phyloP scores from a whole-genome alignment of 2,797 vertebrate genomes.

The Potorous gilbertii region DNA sequence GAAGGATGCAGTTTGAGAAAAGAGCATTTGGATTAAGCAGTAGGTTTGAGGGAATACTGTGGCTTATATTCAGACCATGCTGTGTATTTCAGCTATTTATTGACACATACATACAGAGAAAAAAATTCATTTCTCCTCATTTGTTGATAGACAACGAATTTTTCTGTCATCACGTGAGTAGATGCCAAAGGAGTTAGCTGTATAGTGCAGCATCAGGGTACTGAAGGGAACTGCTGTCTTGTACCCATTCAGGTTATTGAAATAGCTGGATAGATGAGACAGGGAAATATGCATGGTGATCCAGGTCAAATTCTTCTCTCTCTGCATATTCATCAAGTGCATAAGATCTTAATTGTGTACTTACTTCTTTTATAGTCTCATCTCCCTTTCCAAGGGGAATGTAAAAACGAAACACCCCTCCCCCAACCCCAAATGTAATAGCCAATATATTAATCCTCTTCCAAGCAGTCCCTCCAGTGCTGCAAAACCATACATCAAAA shows the following conservation, averaged over 20 bases:
- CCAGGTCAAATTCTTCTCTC: not conserved
- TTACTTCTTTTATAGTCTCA: slow-evolving; percentile 24
- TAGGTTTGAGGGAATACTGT: not conserved
- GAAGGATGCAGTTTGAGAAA: not conserved
- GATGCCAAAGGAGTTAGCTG: not conserved
- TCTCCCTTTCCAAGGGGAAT: slow-evolving; percentile 34
- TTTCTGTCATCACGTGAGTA: not conserved
- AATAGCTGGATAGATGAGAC: not conserved
- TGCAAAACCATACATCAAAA: slow-evolving; percentile 75
- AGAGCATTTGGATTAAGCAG: not conserved
- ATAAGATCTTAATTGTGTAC: not conserved
- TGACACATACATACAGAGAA: not conserved
- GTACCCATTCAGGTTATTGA: not conserved
- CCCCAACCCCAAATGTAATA: slow-evolving; percentile 24
- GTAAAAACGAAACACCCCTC: slow-evolving; percentile 46
- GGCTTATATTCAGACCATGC: not conserved
- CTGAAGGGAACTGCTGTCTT: not conserved
- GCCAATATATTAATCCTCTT: slow-evolving; percentile 71
- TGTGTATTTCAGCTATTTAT: not conserved
- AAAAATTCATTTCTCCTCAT: not conserved
- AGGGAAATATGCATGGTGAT: not conserved
- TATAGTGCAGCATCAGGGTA: not conserved
- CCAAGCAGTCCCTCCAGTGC: slow-evolving; percentile 47
- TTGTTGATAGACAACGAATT: not conserved
- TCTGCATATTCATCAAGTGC: not conserved